Evolutionary conservation across 1,140 invertebrate species (phyloP).

Genomic region (Drosophila arizonae): DNA sequence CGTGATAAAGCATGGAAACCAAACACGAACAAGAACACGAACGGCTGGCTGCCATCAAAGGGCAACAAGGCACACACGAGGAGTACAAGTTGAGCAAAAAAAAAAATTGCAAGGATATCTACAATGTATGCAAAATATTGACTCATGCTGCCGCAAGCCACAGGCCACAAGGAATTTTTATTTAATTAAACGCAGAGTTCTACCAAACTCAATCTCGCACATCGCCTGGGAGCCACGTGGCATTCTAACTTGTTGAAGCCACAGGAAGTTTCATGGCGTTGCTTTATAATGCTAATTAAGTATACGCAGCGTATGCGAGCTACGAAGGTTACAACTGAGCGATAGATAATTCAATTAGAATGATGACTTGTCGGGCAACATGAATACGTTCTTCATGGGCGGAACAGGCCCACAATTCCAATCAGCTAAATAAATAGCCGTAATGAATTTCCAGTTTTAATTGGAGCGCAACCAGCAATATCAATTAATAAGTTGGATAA

Average conservation of each 20-base stretch:
- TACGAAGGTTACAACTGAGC: not conserved
- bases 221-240: not conserved
- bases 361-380: not conserved
- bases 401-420: conserved; percentile 1
- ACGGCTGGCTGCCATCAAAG: conserved; percentile 20
- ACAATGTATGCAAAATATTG: conserved; percentile 37
- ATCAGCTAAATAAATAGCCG: conserved; percentile 28
- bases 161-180: conserved; percentile 21
- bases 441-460: not conserved
- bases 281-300: conserved; percentile 63
- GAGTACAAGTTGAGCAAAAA: conserved; percentile 14
- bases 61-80: conserved; percentile 16
- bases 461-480: no score
- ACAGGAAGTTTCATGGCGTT: conserved; percentile 28
- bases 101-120: conserved; percentile 17
- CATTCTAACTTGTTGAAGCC: conserved; percentile 30
- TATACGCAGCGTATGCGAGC: conserved; percentile 51
- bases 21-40: conserved; percentile 35
- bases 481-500: conserved; percentile 3
- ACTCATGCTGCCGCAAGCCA: conserved; percentile 20
- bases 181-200: conserved; percentile 26
- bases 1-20: conserved; percentile 41
- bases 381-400: not conserved
- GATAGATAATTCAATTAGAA: conserved; percentile 27
- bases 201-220: not conserved